Evolutionary conservation across 2,888 invertebrate species (phyloP).

Genomic region (Ischnura elegans): DNA sequence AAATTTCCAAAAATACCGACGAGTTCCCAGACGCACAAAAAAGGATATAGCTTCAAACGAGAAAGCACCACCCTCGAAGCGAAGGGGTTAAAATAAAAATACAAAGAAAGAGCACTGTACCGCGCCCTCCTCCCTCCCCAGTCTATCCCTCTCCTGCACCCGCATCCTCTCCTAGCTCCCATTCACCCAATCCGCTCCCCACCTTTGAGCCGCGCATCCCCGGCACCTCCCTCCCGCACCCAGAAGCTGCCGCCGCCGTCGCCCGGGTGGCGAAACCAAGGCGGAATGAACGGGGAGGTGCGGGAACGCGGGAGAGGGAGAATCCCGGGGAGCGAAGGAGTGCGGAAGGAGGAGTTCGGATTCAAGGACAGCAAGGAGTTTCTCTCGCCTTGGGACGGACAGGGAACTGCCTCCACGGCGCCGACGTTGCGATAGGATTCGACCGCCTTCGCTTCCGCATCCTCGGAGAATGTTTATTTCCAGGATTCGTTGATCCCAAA

Average conservation of each 20-base stretch:
- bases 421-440: conserved; percentile 46
- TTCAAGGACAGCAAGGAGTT: conserved; percentile 44
- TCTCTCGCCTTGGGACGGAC: not conserved
- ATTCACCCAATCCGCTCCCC: not conserved
- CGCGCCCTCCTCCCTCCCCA: not conserved
- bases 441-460: conserved; percentile 2
- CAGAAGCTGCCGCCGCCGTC: not conserved
- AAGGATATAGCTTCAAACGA: not conserved
- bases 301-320: not conserved
- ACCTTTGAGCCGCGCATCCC: not conserved
- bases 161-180: not conserved
- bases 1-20: not conserved
- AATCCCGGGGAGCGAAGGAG: not conserved
- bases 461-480: not conserved
- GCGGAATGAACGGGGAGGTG: conserved; percentile 22
- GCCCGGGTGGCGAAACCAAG: conserved; percentile 34
- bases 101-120: not conserved
- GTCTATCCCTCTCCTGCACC: not conserved
- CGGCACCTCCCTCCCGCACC: conserved; percentile 23
- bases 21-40: not conserved
- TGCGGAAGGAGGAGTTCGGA: conserved; percentile 11
- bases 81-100: not conserved
- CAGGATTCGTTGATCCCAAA: no score
- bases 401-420: conserved; percentile 44
- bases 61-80: not conserved